Evolutionary conservation across 1,140 invertebrate genomes (phyloP).

Genomic region (Drosophila mauritiana): DNA sequence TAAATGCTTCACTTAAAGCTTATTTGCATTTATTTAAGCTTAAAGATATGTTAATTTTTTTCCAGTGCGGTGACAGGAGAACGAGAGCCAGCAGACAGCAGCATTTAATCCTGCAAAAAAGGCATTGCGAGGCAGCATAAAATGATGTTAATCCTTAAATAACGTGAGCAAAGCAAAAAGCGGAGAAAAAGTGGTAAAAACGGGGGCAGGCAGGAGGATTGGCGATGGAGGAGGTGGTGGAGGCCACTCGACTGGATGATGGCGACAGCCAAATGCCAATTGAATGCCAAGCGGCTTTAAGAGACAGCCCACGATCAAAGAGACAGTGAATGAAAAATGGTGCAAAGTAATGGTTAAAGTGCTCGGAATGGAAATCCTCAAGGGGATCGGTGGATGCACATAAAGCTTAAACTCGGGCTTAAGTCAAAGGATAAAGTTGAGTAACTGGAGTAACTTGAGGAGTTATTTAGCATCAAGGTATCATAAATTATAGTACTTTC

Average conservation of each 20-base stretch:
- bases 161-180: constrained; percentile 59
- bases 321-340: constrained; percentile 34
- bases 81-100: constrained; percentile 47
- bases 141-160: constrained; percentile 82
- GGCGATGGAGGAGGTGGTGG: not conserved
- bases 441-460: not conserved
- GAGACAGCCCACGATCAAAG: constrained; percentile 27
- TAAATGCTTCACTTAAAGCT: too few species aligned
- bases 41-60: not conserved
- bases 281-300: constrained; percentile 80
- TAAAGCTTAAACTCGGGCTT: constrained; percentile 30
- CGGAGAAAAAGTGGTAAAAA: constrained; percentile 5
- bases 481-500: not conserved
- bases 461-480: not conserved
- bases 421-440: constrained; percentile 35
- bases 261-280: constrained; percentile 80
- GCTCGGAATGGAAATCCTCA: constrained; percentile 16
- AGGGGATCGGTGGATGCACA: constrained; percentile 4
- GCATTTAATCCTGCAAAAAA: constrained; percentile 82
- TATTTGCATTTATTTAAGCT: not conserved
- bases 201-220: not conserved
- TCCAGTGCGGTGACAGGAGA: constrained; percentile 11
- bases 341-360: constrained; percentile 21
- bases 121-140: constrained; percentile 77
- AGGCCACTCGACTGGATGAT: constrained; percentile 47